Evolutionary conservation across 2,888 invertebrate genomes (phyloP).

Genomic region (Blastobasis adustella): DNA sequence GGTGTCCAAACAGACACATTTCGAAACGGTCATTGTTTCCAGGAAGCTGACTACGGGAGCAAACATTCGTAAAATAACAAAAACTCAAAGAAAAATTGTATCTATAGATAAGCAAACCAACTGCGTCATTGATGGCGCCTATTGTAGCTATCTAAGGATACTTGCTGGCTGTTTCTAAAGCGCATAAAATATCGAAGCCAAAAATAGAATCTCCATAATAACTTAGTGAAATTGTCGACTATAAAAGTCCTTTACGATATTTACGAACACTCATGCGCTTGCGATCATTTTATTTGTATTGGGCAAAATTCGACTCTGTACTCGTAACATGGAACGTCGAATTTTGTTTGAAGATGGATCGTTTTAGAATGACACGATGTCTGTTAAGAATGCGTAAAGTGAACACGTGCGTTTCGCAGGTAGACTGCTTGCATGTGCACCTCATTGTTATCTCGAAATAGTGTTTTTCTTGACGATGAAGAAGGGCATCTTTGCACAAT

Average conservation of each 20-base stretch:
- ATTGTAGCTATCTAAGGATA: slow-evolving; percentile 5
- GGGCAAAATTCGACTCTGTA: too few species aligned
- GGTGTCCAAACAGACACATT: slow-evolving; percentile 44
- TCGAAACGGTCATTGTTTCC: slow-evolving; percentile 1
- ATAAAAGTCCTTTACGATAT: slow-evolving; percentile 46
- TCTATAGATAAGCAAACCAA: slow-evolving; percentile 14
- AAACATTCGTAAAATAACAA: too few species aligned
- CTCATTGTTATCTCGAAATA: slow-evolving; percentile 53
- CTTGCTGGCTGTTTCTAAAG: slow-evolving; percentile 17
- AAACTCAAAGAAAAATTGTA: neutral
- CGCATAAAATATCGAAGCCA: slow-evolving; percentile 28
- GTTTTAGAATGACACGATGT: slow-evolving; percentile 24
- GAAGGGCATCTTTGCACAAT: slow-evolving; percentile 65
- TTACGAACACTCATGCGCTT: slow-evolving; percentile 23
- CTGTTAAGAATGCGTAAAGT: slow-evolving; percentile 49
- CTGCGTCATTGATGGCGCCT: too few species aligned
- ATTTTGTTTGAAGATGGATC: slow-evolving; percentile 16
- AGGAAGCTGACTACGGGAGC: neutral
- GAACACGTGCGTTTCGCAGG: slow-evolving; percentile 71
- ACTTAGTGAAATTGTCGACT: slow-evolving; percentile 40
- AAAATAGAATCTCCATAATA: slow-evolving; percentile 40
- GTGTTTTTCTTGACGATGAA: slow-evolving; percentile 54
- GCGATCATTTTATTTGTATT: too few species aligned
- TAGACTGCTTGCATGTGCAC: slow-evolving; percentile 64
- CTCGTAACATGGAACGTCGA: too few species aligned